These are phyloP conservation scores for Columba janthina DNA, from an alignment of 2,113 vertebrate species.

Conservation along the genomic window DNA sequence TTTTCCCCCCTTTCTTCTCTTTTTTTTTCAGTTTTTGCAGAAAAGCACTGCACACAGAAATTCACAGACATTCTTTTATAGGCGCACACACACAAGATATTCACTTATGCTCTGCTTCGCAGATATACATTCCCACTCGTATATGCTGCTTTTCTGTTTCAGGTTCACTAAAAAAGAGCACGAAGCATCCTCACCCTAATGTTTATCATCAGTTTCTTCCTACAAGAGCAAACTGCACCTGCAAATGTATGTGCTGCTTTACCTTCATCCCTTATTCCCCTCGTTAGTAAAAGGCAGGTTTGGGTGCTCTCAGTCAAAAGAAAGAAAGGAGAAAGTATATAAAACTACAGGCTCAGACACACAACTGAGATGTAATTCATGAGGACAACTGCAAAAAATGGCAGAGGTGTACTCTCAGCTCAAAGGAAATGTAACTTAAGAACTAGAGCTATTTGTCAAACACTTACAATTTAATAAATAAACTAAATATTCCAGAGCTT, in stretches of 20 bases:
- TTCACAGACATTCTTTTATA: neutral
- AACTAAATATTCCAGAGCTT: constrained; percentile 54
- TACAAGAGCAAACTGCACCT: neutral
- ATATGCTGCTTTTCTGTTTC: neutral
- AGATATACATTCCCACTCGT: fast-evolving
- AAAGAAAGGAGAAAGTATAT: neutral
- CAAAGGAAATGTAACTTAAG: constrained; percentile 57
- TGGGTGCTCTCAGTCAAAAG: neutral
- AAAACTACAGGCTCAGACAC: neutral
- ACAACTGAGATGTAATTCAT: neutral
- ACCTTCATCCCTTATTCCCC: neutral
- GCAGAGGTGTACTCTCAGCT: neutral
- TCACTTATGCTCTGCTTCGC: neutral
- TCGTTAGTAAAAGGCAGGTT: neutral
- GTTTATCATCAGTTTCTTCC: neutral
- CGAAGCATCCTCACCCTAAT: neutral
- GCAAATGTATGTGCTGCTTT: neutral
- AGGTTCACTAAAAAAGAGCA: neutral
- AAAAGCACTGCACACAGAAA: neutral
- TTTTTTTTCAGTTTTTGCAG: neutral
- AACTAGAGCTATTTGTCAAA: constrained; percentile 69
- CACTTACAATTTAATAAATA: constrained; percentile 67
- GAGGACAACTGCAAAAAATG: neutral
- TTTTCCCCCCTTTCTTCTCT: fast-evolving
- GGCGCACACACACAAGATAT: fast-evolving